These are phyloP conservation scores for Mythimna ferrago DNA, from an alignment of 2,888 invertebrate species.

Conservation along the genomic window DNA sequence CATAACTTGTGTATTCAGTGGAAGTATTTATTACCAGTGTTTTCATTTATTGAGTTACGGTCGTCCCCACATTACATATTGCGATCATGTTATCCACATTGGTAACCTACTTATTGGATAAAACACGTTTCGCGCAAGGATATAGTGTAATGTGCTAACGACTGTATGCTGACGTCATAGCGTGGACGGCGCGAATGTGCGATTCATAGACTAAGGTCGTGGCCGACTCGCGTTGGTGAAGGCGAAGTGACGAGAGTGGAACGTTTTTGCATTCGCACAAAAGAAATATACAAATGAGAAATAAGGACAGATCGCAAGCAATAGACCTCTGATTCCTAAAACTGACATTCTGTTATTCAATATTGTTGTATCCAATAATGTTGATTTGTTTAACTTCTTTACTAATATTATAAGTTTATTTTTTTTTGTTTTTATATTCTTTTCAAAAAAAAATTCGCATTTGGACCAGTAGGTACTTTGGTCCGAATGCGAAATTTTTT, in stretches of 20 bases:
- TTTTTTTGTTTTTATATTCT: too few relatives aligned
- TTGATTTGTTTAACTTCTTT: too few relatives aligned
- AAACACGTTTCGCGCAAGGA: conserved; percentile 11
- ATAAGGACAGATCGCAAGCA: background rate
- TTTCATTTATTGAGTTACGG: too few relatives aligned
- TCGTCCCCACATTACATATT: conserved; percentile 1
- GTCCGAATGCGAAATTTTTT: too few relatives aligned
- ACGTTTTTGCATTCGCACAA: background rate
- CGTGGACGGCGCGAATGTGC: conserved; percentile 10
- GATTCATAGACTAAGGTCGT: conserved; percentile 44
- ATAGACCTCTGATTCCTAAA: too few relatives aligned
- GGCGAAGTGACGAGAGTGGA: background rate
- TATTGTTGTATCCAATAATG: too few relatives aligned
- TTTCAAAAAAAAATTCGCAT: too few relatives aligned
- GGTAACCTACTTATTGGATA: conserved; percentile 42
- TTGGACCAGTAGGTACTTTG: too few relatives aligned
- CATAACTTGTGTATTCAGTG: too few relatives aligned
- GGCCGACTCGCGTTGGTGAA: conserved; percentile 9
- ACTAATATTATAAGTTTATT: too few relatives aligned
- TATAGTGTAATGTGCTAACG: conserved; percentile 37
- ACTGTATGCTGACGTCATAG: conserved; percentile 28
- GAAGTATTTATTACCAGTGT: too few relatives aligned
- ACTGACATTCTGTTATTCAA: too few relatives aligned
- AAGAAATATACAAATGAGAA: background rate
- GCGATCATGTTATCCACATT: background rate